These are phyloP conservation scores for Teinopalpus imperialis DNA, from an alignment of 2,888 invertebrate genomes.

Conservation along the genomic window DNA sequence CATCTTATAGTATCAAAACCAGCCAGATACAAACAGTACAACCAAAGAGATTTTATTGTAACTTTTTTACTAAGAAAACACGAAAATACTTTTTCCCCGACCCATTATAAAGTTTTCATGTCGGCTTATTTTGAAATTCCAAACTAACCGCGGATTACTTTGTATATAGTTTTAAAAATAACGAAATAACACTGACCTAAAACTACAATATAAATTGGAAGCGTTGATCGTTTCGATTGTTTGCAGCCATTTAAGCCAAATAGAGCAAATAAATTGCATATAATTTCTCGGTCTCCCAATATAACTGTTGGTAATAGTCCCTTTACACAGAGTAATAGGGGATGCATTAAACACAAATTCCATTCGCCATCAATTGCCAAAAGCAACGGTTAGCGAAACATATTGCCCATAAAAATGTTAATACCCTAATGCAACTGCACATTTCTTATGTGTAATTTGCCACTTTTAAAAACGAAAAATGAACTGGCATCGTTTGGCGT, in stretches of 20 bases:
- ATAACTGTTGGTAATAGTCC: constrained; percentile 44
- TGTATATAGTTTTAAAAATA: no score
- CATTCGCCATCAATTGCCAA: constrained; percentile 63
- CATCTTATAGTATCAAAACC: no score
- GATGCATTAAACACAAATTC: constrained; percentile 63
- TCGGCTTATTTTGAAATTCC: no score
- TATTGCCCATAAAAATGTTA: constrained; percentile 79
- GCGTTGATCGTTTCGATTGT: neutral
- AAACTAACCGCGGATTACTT: no score
- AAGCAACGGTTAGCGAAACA: constrained; percentile 60
- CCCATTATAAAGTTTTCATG: no score
- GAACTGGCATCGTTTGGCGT: constrained; percentile 38
- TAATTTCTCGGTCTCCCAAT: constrained; percentile 24
- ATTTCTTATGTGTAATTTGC: constrained; percentile 79
- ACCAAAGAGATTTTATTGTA: no score
- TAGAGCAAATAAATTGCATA: constrained; percentile 6
- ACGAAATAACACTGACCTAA: no score
- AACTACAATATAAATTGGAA: no score
- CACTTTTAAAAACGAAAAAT: constrained; percentile 71
- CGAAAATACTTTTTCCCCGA: no score
- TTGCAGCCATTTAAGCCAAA: constrained; percentile 3
- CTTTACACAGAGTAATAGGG: constrained; percentile 43
- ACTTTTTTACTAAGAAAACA: no score
- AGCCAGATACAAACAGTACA: no score
- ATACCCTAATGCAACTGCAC: constrained; percentile 76